Conservation (phyloP, 2,888 invertebrate species). For the Chorisops tibialis region DNA sequence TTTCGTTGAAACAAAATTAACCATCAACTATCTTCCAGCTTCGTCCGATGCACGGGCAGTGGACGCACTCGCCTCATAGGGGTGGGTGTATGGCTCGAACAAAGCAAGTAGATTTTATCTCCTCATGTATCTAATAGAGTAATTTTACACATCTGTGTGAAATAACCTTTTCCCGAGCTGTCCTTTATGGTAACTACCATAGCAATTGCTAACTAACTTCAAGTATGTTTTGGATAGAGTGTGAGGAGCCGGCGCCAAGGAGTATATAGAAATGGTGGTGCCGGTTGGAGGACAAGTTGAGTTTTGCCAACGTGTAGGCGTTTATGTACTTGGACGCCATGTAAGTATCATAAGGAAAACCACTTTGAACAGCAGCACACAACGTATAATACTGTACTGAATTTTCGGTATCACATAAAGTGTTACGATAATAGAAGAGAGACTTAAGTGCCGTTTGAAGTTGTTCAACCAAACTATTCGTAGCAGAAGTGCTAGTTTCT, state of each 20-base stretch:
- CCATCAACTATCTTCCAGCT: too few species aligned
- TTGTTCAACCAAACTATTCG: conserved; percentile 21
- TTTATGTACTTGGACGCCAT: conserved; percentile 19
- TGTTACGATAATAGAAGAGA: conserved; percentile 24
- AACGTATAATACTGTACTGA: conserved; percentile 10
- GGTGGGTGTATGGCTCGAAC: too few species aligned
- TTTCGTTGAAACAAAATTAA: too few species aligned
- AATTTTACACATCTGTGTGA: conserved; percentile 24
- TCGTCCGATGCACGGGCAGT: too few species aligned
- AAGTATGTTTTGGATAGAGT: conserved; percentile 1
- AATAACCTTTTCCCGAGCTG: conserved; percentile 21
- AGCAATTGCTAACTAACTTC: conserved; percentile 24
- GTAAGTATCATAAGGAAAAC: conserved; percentile 21
- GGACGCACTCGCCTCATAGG: too few species aligned
- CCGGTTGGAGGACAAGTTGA: too few species aligned
- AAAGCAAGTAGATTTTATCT: conserved; percentile 20
- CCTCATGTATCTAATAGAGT: conserved; percentile 21
- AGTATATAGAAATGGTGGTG: too few species aligned
- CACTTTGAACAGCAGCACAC: conserved; percentile 14
- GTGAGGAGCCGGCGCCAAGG: too few species aligned
- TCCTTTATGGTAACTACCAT: conserved; percentile 21
- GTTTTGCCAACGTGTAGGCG: conserved; percentile 7
- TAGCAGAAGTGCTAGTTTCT: conserved; percentile 17
- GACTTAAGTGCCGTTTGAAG: conserved; percentile 22
- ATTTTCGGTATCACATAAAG: conserved; percentile 20